Percentiles rank a stretch among this genome's conserved stretches.
Evolutionary conservation across 2,888 invertebrate species (phyloP).

Genomic region (Tenthredo distinguenda): DNA sequence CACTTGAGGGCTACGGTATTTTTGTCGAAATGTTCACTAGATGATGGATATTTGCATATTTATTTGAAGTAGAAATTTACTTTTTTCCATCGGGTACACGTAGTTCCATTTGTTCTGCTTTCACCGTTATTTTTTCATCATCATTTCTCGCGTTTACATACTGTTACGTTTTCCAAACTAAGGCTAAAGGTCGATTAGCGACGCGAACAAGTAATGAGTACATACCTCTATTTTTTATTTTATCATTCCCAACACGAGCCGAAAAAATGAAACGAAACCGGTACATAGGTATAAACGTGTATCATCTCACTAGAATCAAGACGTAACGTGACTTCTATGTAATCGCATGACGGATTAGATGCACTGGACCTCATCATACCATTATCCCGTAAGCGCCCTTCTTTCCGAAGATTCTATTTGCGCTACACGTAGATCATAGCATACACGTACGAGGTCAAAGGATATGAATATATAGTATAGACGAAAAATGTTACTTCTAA

Average conservation of each 20-base stretch:
- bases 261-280: not conserved
- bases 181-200: constrained; percentile 1
- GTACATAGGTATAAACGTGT: not conserved
- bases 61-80: not conserved
- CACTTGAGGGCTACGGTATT: constrained; percentile 16
- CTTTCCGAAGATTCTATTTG: not conserved
- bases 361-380: not conserved
- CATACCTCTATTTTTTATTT: not conserved
- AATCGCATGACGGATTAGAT: constrained; percentile 14
- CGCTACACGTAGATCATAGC: not conserved
- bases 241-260: not conserved
- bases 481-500: not conserved
- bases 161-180: no score
- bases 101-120: constrained; percentile 3
- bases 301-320: not conserved
- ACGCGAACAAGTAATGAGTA: not conserved
- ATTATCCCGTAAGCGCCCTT: constrained; percentile 11
- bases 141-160: not conserved
- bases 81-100: not conserved
- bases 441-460: not conserved
- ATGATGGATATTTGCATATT: not conserved
- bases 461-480: not conserved
- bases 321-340: not conserved
- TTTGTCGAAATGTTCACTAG: constrained; percentile 28
- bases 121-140: not conserved